These are phyloP conservation scores for Pterocles burchelli DNA, from an alignment of 2,113 vertebrate genomes.

Conservation along the genomic window DNA sequence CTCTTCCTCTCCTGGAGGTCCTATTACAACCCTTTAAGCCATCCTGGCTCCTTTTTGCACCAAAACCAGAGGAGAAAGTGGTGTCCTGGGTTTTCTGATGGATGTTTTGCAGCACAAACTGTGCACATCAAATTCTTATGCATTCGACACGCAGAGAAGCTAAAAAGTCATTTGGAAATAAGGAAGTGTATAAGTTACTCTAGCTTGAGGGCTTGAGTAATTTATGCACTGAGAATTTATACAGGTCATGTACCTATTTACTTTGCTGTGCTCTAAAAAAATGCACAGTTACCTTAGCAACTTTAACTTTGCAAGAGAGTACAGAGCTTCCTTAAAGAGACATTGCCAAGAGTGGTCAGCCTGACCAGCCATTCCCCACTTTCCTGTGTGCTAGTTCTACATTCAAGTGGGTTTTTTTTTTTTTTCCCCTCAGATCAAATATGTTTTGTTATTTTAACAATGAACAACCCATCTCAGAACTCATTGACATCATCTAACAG, in stretches of 20 bases:
- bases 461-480: background rate
- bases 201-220: conserved; percentile 61
- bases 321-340: conserved; percentile 61
- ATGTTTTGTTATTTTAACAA: background rate
- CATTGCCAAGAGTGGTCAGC: conserved; percentile 1
- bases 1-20: background rate
- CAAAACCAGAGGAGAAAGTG: background rate
- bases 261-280: conserved; percentile 66
- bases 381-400: background rate
- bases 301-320: conserved; percentile 55
- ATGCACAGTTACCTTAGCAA: conserved; percentile 72
- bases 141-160: background rate
- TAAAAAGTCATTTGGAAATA: conserved; percentile 49
- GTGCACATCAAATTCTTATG: background rate
- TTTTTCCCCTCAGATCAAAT: background rate
- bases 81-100: background rate
- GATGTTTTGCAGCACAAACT: background rate
- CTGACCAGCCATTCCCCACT: background rate
- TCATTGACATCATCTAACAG: background rate
- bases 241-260: conserved; percentile 75
- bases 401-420: rapidly evolving
- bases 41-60: background rate
- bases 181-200: conserved; percentile 36
- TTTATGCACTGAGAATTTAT: conserved; percentile 72
- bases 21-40: background rate